Evolutionary conservation across 2,797 vertebrate species (phyloP).

Genomic region (Liparis tanakae): DNA sequence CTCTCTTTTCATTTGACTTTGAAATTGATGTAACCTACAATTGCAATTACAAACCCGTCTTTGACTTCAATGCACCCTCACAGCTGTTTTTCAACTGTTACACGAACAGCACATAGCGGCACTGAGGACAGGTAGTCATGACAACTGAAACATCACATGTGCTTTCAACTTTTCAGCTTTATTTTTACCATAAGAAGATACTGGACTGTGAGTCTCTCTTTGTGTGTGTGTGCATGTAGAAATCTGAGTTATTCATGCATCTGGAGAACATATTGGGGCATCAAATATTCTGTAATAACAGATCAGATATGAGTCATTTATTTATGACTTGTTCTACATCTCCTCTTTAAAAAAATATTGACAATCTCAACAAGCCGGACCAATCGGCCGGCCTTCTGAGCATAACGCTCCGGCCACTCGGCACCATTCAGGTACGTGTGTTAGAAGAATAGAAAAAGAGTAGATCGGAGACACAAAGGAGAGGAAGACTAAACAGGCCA

Average conservation of each 20-base stretch:
- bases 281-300: background rate
- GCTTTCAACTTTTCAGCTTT: slow-evolving; percentile 40
- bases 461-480: background rate
- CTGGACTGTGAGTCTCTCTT: slow-evolving; percentile 1
- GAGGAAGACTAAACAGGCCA: slow-evolving; percentile 15
- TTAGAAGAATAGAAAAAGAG: slow-evolving; percentile 22
- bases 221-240: background rate
- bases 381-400: slow-evolving; percentile 59
- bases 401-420: slow-evolving; percentile 67
- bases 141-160: slow-evolving; percentile 60
- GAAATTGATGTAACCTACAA: background rate
- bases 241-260: background rate
- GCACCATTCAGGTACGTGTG: slow-evolving; percentile 35
- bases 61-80: slow-evolving; percentile 21
- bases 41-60: background rate
- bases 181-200: slow-evolving; percentile 40
- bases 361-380: slow-evolving; percentile 60
- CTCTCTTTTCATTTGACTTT: slow-evolving; percentile 21
- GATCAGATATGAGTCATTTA: slow-evolving; percentile 14
- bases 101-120: slow-evolving; percentile 17
- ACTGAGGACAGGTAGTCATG: slow-evolving; percentile 57
- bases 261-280: slow-evolving; percentile 7
- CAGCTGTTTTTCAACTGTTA: slow-evolving; percentile 22
- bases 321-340: slow-evolving; percentile 21
- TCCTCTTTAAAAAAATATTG: slow-evolving; percentile 51